Base-by-base conservation (phyloP, 1,140 invertebrate species). In the Dendroctonus ponderosae region DNA sequence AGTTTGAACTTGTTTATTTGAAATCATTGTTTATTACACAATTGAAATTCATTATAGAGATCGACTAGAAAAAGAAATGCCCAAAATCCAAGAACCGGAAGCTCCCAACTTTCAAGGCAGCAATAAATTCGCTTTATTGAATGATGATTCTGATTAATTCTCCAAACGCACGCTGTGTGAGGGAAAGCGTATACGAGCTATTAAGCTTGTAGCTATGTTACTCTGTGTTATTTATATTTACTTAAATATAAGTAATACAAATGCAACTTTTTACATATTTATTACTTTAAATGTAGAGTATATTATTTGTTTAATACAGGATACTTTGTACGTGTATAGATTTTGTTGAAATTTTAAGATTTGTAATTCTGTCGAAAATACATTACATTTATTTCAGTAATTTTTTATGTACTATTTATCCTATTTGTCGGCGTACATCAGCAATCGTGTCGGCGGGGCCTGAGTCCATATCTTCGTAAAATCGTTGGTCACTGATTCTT, bases 391-490 rank as follows among this genome's bases (percentile, higher is more conserved):
- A 65, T 70, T 70, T 70, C 66, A 52, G 59, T 67, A 66, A 66
- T 12, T 14, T 59, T 61, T 68, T 51, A 26, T 67, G 53, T 51
- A 9, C 44, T 11, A 65, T 43, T 56, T 46, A 51, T 51, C 41
- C 41, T 41, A 51, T 37, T 52, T 41, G n/a, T n/a, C n/a, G 49
- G 38, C 39, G 40, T 2, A 44, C n/a, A n/a, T 59, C 14, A 26
- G 26, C 26, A 26, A 26, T 41, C 11, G 39, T 54, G 37, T 53
- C 44, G 60, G 50, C 83, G 83, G 52, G 86, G 83, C 66, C 88
- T 86, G 87, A 89, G 67, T 85, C 84, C 5, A 88, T 83, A 70
- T 87, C 85, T 77, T 90, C 87, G 71, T 90, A 89, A 73, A 89
- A 89, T 62, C 86, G 82, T 6, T 88, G 89, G 79, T 91, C 89